Percentiles rank a stretch among this genome's conserved stretches.
Evolutionary conservation across 2,888 invertebrate genomes (phyloP).

Genomic region (Spilarctia lutea): DNA sequence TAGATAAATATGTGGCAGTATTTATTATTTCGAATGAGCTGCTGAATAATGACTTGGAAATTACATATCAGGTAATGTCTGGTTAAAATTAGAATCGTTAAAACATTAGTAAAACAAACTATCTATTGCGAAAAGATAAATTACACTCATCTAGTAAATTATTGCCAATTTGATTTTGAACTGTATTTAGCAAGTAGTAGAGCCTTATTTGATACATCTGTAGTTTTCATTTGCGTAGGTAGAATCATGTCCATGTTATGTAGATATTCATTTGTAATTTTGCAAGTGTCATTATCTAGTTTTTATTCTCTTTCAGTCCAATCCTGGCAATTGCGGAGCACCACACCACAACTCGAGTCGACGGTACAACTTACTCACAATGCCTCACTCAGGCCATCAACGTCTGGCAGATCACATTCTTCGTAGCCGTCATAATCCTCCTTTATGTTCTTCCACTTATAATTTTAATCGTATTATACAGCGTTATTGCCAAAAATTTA

Average conservation of each 20-base stretch:
- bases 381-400: conserved; percentile 93
- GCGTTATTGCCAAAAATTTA: conserved; percentile 93
- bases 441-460: conserved; percentile 94
- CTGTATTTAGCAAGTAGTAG: conserved; percentile 17
- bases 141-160: background rate
- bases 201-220: conserved; percentile 16
- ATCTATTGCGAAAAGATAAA: conserved; percentile 34
- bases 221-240: conserved; percentile 12
- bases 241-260: conserved; percentile 18
- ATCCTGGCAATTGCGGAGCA: conserved; percentile 92
- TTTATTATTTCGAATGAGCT: conserved; percentile 29
- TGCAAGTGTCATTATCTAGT: conserved; percentile 42
- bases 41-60: conserved; percentile 37
- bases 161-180: conserved; percentile 17
- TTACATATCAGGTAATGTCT: conserved; percentile 38
- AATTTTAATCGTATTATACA: conserved; percentile 92
- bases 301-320: conserved; percentile 89
- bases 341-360: conserved; percentile 88
- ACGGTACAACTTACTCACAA: conserved; percentile 90
- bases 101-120: conserved; percentile 24
- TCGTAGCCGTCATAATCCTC: conserved; percentile 91
- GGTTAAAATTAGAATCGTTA: conserved; percentile 42
- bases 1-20: conserved; percentile 9
- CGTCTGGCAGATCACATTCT: conserved; percentile 92
- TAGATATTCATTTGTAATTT: conserved; percentile 36